Percentiles rank a stretch among this genome's conserved stretches.
These are phyloP conservation scores for Nyctalus aviator DNA, from an alignment of 2,797 vertebrate species.

Conservation along the genomic window DNA sequence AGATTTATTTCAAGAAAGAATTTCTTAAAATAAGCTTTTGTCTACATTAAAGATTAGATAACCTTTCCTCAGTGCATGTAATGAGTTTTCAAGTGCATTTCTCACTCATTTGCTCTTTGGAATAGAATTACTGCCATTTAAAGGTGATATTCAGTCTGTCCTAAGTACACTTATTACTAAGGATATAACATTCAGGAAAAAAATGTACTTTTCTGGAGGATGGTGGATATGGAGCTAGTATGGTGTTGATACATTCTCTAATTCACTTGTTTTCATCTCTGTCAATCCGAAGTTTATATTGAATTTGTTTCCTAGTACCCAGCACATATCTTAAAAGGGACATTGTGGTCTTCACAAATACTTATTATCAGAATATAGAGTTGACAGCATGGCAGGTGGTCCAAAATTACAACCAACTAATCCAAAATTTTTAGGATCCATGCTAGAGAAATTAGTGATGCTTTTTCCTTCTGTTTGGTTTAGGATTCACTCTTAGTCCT, in stretches of 20 bases:
- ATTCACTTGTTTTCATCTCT: conserved; percentile 54
- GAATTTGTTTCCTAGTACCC: conserved; percentile 17
- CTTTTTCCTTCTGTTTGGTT: background rate
- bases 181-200: conserved; percentile 47
- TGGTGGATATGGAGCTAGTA: background rate
- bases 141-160: conserved; percentile 48
- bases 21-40: conserved; percentile 51
- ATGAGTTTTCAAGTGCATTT: conserved; percentile 64
- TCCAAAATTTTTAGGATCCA: background rate
- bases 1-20: conserved; percentile 41
- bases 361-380: background rate
- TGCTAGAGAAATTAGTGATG: background rate
- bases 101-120: conserved; percentile 75
- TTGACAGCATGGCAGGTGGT: background rate
- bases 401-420: background rate
- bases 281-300: background rate
- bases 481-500: background rate
- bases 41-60: conserved; percentile 49
- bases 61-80: conserved; percentile 45
- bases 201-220: background rate
- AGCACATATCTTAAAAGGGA: background rate
- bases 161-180: conserved; percentile 14
- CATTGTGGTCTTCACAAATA: conserved; percentile 27
- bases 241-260: conserved; percentile 16
- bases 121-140: conserved; percentile 75